Evolutionary conservation across 2,113 vertebrate species (phyloP).

Genomic region (Chlamydotis undulata): DNA sequence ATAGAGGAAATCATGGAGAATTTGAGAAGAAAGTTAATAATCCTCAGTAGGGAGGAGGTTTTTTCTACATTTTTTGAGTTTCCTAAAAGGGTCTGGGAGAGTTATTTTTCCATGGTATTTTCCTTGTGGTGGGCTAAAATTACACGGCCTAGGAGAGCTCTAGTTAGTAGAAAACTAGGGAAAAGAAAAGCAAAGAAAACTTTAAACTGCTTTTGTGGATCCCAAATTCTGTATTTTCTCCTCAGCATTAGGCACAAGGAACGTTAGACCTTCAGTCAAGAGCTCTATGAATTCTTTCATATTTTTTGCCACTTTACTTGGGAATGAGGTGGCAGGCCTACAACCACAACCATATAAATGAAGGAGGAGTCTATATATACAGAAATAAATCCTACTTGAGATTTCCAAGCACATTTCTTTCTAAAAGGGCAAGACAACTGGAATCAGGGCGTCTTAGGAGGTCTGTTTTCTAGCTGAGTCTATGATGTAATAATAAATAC

Average conservation of each 20-base stretch:
- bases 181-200: not conserved
- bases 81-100: not conserved
- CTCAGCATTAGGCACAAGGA: not conserved
- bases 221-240: not conserved
- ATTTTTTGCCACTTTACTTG: not conserved
- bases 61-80: not conserved
- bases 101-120: not conserved
- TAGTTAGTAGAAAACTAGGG: not conserved
- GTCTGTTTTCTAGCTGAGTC: not conserved
- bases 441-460: not conserved
- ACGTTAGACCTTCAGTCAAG: not conserved
- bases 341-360: not conserved
- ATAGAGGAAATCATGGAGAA: not conserved
- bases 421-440: not conserved
- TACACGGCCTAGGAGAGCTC: not conserved
- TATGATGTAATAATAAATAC: not conserved
- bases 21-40: not conserved
- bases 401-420: not conserved
- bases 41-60: not conserved
- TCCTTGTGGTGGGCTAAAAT: not conserved
- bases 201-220: not conserved
- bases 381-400: not conserved
- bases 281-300: not conserved
- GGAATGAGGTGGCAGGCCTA: not conserved
- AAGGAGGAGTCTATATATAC: not conserved